Percentiles rank a stretch among this genome's conserved stretches.
Conservation (phyloP, 1,140 invertebrate species). For the Macrotrachela quadricornifera region DNA sequence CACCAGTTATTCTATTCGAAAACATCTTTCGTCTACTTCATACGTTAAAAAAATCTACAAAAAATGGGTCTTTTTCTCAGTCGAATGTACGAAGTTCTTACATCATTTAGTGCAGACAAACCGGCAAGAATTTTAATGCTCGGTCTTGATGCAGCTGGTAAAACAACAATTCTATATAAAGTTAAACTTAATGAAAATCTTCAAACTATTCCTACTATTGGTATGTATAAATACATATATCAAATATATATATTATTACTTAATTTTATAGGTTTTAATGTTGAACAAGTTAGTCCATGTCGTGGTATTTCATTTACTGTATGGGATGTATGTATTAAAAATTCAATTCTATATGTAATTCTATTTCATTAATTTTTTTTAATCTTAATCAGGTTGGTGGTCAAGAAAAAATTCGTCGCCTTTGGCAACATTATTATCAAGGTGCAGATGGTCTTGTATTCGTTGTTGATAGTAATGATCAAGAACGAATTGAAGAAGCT, state of each 20-base stretch:
- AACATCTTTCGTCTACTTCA: no score
- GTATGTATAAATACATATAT: no score
- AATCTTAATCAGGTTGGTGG: no score
- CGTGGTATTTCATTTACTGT: conserved; percentile 39
- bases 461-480: conserved; percentile 85
- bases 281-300: conserved; percentile 48
- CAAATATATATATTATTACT: no score
- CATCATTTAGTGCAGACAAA: conserved; percentile 9
- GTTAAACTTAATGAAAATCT: conserved; percentile 61
- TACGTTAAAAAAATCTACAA: no score
- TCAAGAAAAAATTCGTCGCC: conserved; percentile 28
- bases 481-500: conserved; percentile 80
- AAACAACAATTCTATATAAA: conserved; percentile 46
- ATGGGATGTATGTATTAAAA: no score
- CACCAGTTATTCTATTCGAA: no score
- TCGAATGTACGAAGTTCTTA: conserved; percentile 14
- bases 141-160: conserved; percentile 24
- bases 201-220: conserved; percentile 25
- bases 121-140: conserved; percentile 21
- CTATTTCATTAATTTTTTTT: no score
- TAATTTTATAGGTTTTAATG: no score
- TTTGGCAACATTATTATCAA: conserved; percentile 29
- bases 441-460: conserved; percentile 43
- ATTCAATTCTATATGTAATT: no score
- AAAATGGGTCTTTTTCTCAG: conserved; percentile 21